Evolutionary conservation across 1,140 invertebrate species (phyloP), one percentile per base, ranked within the genome.

Genomic region (Medauroidea extradentata): DNA sequence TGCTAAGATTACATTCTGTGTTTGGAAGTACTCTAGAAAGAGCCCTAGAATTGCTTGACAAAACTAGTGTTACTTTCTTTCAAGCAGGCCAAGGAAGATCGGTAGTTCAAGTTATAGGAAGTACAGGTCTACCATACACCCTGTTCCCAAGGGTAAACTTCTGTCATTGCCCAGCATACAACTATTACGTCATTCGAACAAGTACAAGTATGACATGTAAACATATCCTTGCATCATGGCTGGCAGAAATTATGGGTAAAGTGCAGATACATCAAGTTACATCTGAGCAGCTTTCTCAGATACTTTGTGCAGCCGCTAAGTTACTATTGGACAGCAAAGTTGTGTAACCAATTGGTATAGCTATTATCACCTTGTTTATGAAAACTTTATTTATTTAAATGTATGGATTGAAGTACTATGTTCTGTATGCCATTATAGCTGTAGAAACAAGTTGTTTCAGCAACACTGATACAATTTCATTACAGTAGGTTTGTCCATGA

Each of bases 141-240:
- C 63, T 87, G 13, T 84, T 84, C 63, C 80, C 81, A 1, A 68
- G 77, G 48, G 69, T 85, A 16, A 86, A 86, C 69, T 86, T 78
- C 67, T 87, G 85, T 64, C 73, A 76, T 1, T 87, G 85, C 68
- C 65, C 62, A 48, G 77, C 79, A 18, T 86, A 79, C 61, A 80
- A 81, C 61, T 75, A 74, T 49, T 77, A 83, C 63, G 83, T 86
- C 57, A 66, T 86, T 39, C 73, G 75, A 48, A 65, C 72, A 24
- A 74, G 74, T 63, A 67, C 67, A 38, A 69, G 75, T 58, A 72
- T 83, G 24, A 85, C 80, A 16, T 88, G 84, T 65, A 82, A 87
- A 65, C 86, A 89, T 68, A 71, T 87, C 39, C 65, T 89, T 58
- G 85, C 81, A 9, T 77, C 75, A 24, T 80, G 80, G 70, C 63